phyloP scores from a whole-genome alignment of 1,140 invertebrate species.

The Aphidius gifuensis region DNA sequence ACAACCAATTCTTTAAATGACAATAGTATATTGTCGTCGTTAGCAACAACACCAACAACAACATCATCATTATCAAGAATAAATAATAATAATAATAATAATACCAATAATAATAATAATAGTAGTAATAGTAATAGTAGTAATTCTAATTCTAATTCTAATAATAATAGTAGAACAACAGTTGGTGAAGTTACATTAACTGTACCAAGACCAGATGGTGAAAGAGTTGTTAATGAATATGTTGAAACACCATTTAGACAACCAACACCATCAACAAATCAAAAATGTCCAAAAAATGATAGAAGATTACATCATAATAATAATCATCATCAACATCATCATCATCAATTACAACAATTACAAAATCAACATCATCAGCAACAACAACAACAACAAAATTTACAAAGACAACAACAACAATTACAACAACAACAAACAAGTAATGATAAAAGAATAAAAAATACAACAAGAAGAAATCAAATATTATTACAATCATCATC shows the following conservation, averaged over 20 bases:
- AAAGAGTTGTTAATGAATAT: slow-evolving; percentile 78
- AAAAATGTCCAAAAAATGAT: slow-evolving; percentile 43
- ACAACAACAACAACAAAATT: slow-evolving; percentile 37
- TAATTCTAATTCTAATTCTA: slow-evolving; percentile 2
- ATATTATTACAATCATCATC: slow-evolving; percentile 34
- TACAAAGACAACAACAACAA: slow-evolving; percentile 34
- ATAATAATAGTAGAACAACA: slow-evolving; percentile 9
- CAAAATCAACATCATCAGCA: slow-evolving; percentile 37
- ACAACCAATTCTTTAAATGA: slow-evolving; percentile 6
- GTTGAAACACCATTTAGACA: slow-evolving; percentile 73
- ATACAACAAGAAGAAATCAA: slow-evolving; percentile 8
- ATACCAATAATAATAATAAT: no score
- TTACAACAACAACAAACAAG: slow-evolving; percentile 18
- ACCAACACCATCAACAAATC: slow-evolving; percentile 33
- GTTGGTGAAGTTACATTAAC: slow-evolving; percentile 63
- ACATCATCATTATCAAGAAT: no score
- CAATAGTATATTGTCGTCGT: slow-evolving; percentile 14
- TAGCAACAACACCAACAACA: slow-evolving; percentile 1
- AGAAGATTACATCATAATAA: slow-evolving; percentile 36
- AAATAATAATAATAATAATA: no score
- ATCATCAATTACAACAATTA: slow-evolving; percentile 29
- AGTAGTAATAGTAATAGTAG: background rate
- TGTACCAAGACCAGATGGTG: slow-evolving; percentile 72
- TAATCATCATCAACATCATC: slow-evolving; percentile 22
- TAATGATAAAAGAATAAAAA: no score